Conservation (phyloP, 2,113 vertebrate genomes). For the Megaceryle maxima region DNA sequence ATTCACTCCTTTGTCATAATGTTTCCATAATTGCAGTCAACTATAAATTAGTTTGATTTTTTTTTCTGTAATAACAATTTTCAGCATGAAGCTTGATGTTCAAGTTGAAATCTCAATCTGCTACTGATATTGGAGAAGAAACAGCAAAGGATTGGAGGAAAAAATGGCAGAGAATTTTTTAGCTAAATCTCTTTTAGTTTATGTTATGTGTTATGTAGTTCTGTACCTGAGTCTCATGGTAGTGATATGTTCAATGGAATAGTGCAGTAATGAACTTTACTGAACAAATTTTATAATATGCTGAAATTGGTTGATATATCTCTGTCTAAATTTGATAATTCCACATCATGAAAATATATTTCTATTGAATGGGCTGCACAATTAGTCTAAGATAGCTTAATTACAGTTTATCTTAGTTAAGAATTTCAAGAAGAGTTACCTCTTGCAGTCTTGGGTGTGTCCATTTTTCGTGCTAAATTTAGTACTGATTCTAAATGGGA, state of each 20-base stretch:
- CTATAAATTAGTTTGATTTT: not conserved
- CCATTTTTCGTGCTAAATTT: not conserved
- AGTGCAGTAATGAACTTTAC: not conserved
- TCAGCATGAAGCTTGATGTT: not conserved
- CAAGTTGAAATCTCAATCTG: not conserved
- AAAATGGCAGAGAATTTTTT: not conserved
- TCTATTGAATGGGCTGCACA: not conserved
- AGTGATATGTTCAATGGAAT: not conserved
- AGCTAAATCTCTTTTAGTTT: not conserved
- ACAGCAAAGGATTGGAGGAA: not conserved
- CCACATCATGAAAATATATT: not conserved
- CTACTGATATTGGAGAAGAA: not conserved
- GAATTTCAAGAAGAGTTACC: not conserved
- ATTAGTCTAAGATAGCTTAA: not conserved
- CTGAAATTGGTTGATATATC: not conserved
- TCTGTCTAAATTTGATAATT: not conserved
- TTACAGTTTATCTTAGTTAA: not conserved
- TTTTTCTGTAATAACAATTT: not conserved
- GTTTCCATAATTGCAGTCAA: slow-evolving; percentile 16
- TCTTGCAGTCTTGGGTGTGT: not conserved
- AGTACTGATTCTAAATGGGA: not conserved
- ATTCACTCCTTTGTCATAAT: not conserved
- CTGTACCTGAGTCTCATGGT: not conserved
- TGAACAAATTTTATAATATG: not conserved
- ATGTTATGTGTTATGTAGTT: not conserved